These are phyloP conservation scores for Corydoras maculifer DNA, from an alignment of 2,113 vertebrate genomes.

Conservation along the genomic window DNA sequence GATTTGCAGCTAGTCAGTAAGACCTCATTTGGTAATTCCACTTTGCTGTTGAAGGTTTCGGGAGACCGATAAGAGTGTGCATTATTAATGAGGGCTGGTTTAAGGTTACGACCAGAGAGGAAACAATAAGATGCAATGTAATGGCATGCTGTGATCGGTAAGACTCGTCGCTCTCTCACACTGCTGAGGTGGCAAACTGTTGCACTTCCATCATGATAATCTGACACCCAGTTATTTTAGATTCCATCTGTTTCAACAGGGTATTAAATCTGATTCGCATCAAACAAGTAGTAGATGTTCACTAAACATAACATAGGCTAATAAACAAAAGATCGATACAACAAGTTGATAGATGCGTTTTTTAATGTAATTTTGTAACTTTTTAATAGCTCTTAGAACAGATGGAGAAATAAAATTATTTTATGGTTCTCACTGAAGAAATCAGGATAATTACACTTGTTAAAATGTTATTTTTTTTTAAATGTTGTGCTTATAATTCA, in stretches of 20 bases:
- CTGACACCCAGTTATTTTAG: slow-evolving; percentile 17
- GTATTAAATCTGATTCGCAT: too few species aligned
- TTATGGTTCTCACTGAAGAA: too few species aligned
- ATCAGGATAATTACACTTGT: too few species aligned
- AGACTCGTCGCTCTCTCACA: slow-evolving; percentile 58
- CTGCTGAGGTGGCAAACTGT: slow-evolving; percentile 63
- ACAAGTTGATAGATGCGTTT: too few species aligned
- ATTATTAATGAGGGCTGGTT: slow-evolving; percentile 67
- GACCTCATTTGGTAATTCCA: slow-evolving; percentile 40
- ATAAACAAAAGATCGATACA: too few species aligned
- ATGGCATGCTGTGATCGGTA: slow-evolving; percentile 61
- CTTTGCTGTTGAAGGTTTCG: slow-evolving; percentile 58
- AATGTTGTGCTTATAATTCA: too few species aligned
- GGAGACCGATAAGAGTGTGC: slow-evolving; percentile 56
- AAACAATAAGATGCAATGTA: slow-evolving; percentile 69
- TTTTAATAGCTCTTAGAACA: too few species aligned
- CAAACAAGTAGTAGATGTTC: too few species aligned
- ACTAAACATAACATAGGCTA: too few species aligned
- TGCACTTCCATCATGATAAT: slow-evolving; percentile 18
- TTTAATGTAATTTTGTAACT: too few species aligned
- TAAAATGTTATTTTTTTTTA: too few species aligned
- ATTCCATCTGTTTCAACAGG: slow-evolving; percentile 13
- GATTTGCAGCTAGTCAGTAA: slow-evolving; percentile 24
- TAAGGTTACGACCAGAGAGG: slow-evolving; percentile 64
- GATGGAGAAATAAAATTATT: too few species aligned